Evolutionary conservation across 2,888 invertebrate genomes (phyloP).

Genomic region (Dexiosoma caninum): DNA sequence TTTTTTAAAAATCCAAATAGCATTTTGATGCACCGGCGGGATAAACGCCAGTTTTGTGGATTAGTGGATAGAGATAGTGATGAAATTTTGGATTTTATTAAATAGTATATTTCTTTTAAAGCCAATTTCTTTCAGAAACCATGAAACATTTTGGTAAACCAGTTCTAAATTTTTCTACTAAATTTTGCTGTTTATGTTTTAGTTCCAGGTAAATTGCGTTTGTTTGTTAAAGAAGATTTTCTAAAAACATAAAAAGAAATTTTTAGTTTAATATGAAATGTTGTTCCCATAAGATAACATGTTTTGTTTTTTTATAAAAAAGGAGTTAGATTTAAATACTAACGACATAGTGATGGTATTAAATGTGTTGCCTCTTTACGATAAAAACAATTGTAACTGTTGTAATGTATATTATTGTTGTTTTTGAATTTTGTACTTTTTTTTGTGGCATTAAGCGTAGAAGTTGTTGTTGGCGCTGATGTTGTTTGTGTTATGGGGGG

Average conservation of each 20-base stretch:
- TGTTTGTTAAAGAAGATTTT: slow-evolving; percentile 39
- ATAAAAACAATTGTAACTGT: slow-evolving; percentile 77
- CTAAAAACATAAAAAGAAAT: not conserved
- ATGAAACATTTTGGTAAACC: slow-evolving; percentile 8
- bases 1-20: slow-evolving; percentile 1
- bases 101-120: not conserved
- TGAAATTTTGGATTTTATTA: not conserved
- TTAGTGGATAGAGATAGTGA: not conserved
- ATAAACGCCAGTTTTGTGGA: slow-evolving; percentile 25
- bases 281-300: not conserved
- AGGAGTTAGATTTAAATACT: slow-evolving; percentile 69
- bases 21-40: slow-evolving; percentile 12
- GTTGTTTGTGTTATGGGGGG: slow-evolving; percentile 55
- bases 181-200: slow-evolving; percentile 28
- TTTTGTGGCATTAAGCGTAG: slow-evolving; percentile 52
- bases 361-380: slow-evolving; percentile 77
- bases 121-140: slow-evolving; percentile 25
- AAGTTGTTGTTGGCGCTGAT: slow-evolving; percentile 73
- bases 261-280: not conserved
- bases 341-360: slow-evolving; percentile 76
- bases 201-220: slow-evolving; percentile 62
- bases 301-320: not conserved
- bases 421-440: slow-evolving; percentile 76
- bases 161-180: slow-evolving; percentile 36
- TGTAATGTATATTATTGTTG: slow-evolving; percentile 76